phyloP scores from a whole-genome alignment of 2,888 invertebrate genomes.

The Uropetala carovei region DNA sequence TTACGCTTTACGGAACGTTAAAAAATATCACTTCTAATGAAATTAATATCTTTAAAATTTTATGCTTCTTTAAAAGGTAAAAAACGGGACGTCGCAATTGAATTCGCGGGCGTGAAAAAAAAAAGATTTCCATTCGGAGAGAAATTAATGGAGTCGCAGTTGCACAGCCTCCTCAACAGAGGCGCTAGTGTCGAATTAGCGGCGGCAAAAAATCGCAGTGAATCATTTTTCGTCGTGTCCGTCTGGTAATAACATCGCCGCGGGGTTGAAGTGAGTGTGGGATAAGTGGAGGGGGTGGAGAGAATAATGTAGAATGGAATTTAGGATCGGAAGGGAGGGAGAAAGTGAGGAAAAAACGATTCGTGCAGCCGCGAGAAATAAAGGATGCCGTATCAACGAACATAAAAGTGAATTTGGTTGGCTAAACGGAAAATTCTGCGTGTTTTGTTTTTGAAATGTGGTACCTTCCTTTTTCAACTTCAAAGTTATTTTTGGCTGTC shows the following conservation, averaged over 20 bases:
- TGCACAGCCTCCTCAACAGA: neutral
- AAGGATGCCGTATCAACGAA: neutral
- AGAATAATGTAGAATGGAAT: neutral
- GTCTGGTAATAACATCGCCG: neutral
- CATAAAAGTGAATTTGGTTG: too few species aligned
- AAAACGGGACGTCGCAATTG: neutral
- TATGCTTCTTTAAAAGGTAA: neutral
- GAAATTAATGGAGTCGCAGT: constrained; percentile 37
- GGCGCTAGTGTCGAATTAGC: constrained; percentile 30
- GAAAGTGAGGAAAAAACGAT: neutral
- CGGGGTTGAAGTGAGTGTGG: neutral
- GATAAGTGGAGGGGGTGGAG: neutral
- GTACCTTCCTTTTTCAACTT: too few species aligned
- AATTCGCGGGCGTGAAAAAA: neutral
- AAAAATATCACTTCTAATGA: neutral
- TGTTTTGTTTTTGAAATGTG: too few species aligned
- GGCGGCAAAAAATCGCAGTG: constrained; percentile 9
- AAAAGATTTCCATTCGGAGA: constrained; percentile 2
- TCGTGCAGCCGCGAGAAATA: neutral
- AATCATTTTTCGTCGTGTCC: neutral
- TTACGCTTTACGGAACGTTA: neutral
- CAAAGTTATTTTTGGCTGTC: too few species aligned
- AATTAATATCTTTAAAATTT: neutral
- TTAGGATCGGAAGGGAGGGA: neutral
- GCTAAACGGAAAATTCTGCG: too few species aligned